A percentile compares a stretch with the other conserved stretches of the same genome.
phyloP scores from a whole-genome alignment of 2,113 vertebrate species.

The Salvelinus namaycush region DNA sequence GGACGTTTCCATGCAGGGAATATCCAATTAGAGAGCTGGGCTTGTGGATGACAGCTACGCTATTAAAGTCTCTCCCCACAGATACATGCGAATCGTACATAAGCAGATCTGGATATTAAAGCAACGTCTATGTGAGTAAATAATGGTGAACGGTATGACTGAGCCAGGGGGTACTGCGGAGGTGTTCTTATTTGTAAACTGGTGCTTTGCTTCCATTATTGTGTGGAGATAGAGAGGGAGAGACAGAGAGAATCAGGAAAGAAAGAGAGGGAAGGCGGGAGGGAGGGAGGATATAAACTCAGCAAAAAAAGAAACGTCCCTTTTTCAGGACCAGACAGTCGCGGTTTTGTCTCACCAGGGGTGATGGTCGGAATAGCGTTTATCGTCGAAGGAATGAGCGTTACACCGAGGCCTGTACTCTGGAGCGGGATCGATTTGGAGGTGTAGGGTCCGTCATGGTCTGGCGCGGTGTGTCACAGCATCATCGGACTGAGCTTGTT shows the following conservation, averaged over 20 bases:
- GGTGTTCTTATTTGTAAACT: neutral
- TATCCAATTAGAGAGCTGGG: conserved; percentile 53
- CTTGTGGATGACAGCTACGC: conserved; percentile 13
- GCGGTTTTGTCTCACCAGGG: too few species aligned
- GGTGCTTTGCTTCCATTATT: neutral
- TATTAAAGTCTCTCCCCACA: conserved; percentile 30
- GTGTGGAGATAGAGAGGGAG: conserved; percentile 2
- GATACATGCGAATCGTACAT: conserved; percentile 28
- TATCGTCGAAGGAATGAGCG: too few species aligned
- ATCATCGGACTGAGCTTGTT: too few species aligned
- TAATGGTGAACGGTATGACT: neutral
- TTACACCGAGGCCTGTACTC: too few species aligned
- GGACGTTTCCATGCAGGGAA: conserved; percentile 53
- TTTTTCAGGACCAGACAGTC: too few species aligned
- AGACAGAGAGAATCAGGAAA: neutral
- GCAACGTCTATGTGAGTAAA: conserved; percentile 3
- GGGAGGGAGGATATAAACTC: neutral
- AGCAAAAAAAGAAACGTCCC: too few species aligned
- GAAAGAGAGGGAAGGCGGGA: conserved; percentile 1
- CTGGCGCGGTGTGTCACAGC: too few species aligned
- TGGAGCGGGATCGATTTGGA: too few species aligned
- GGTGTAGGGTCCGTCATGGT: too few species aligned
- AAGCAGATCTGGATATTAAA: conserved; percentile 19
- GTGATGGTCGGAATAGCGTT: too few species aligned
- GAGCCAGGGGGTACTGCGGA: neutral